Conservation (phyloP, 2,797 vertebrate species). For the Labeo calbasu region DNA sequence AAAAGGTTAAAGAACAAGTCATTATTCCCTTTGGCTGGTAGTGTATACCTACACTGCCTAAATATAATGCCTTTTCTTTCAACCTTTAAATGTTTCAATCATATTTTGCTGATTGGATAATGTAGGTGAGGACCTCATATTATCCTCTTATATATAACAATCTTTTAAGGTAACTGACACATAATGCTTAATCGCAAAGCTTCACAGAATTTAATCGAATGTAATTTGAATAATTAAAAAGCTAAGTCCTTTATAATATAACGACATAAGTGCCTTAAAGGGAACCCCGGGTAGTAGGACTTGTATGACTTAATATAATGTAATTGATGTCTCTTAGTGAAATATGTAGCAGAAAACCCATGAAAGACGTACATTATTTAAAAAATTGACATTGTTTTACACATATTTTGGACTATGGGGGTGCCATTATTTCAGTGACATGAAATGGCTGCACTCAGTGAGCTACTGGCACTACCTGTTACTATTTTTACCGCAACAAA, state of each 20-base stretch:
- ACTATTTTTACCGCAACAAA: too few species aligned
- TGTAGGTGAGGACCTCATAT: neutral
- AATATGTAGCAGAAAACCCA: too few species aligned
- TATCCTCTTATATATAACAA: neutral
- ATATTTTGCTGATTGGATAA: neutral
- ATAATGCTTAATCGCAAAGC: neutral
- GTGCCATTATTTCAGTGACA: too few species aligned
- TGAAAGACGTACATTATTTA: too few species aligned
- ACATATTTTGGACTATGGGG: too few species aligned
- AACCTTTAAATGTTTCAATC: neutral
- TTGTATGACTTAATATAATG: too few species aligned
- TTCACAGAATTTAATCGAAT: neutral
- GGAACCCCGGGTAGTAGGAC: too few species aligned
- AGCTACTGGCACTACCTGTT: too few species aligned
- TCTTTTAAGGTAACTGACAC: neutral
- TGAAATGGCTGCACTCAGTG: too few species aligned
- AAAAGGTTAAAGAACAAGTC: neutral
- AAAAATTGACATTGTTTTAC: too few species aligned
- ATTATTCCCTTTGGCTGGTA: neutral
- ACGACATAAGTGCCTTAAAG: neutral
- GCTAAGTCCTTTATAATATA: neutral
- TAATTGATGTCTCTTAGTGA: too few species aligned
- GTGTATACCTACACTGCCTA: neutral
- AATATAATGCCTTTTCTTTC: neutral
- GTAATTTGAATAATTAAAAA: neutral